These are phyloP conservation scores for Neodiprion pinetum DNA, from an alignment of 1,140 invertebrate species.

Conservation along the genomic window DNA sequence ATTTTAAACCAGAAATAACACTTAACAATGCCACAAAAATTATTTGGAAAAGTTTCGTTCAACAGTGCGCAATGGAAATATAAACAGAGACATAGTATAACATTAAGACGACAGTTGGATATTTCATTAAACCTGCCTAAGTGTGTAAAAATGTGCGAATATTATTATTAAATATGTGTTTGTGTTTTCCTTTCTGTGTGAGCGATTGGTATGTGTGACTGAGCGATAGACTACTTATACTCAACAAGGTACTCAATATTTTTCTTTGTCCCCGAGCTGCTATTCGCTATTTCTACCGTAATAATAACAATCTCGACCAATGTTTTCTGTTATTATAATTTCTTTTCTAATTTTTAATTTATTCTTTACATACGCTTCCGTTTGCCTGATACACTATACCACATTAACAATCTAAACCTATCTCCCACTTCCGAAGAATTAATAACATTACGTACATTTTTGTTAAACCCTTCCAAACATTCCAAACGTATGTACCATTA, in stretches of 20 bases:
- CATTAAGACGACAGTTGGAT: neutral
- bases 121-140: neutral
- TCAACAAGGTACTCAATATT: constrained; percentile 60
- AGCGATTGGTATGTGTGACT: constrained; percentile 32
- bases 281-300: constrained; percentile 52
- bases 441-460: constrained; percentile 56
- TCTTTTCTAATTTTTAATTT: constrained; percentile 14
- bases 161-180: neutral
- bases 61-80: neutral
- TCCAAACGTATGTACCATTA: constrained; percentile 5
- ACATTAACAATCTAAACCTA: constrained; percentile 53
- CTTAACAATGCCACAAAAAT: neutral
- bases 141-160: neutral
- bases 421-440: constrained; percentile 42
- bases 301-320: constrained; percentile 48
- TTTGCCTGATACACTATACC: constrained; percentile 57
- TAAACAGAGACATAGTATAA: neutral
- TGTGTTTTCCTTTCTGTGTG: neutral
- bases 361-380: constrained; percentile 36
- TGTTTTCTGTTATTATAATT: constrained; percentile 21
- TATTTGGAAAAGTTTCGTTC: neutral
- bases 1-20: neutral
- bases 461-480: constrained; percentile 34
- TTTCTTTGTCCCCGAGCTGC: constrained; percentile 46
- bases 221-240: constrained; percentile 56